Evolutionary conservation across 2,113 vertebrate species (phyloP).

Genomic region (Aphyosemion australe): DNA sequence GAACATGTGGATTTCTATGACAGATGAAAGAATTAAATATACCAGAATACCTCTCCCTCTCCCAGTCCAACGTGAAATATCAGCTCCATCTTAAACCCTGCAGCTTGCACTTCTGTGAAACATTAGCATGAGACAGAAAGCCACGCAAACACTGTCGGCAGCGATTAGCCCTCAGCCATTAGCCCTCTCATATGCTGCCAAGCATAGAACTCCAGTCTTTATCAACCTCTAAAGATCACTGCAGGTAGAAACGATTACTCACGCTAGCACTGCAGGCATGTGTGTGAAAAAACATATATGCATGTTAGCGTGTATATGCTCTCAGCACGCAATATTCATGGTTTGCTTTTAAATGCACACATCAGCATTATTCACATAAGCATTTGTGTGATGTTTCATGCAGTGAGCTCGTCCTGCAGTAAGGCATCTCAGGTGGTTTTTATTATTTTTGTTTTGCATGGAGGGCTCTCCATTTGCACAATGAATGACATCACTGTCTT

Average conservation of each 20-base stretch:
- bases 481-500: slow-evolving; percentile 17
- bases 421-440: neutral
- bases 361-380: neutral
- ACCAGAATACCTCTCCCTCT: no score
- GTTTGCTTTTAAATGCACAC: neutral
- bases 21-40: neutral
- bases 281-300: slow-evolving; percentile 18
- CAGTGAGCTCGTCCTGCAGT: slow-evolving; percentile 10
- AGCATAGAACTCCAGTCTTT: slow-evolving; percentile 58
- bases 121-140: slow-evolving; percentile 49
- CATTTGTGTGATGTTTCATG: neutral
- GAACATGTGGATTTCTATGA: slow-evolving; percentile 19
- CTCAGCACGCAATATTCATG: neutral
- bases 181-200: slow-evolving; percentile 68
- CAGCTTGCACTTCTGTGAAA: slow-evolving; percentile 51
- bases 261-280: slow-evolving; percentile 41
- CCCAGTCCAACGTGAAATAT: slow-evolving; percentile 43
- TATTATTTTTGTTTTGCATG: slow-evolving; percentile 6
- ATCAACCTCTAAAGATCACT: slow-evolving; percentile 60
- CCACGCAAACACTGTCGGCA: slow-evolving; percentile 63
- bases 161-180: slow-evolving; percentile 70
- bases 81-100: slow-evolving; percentile 51
- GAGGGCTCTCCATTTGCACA: slow-evolving; percentile 7
- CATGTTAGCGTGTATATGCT: slow-evolving; percentile 2
- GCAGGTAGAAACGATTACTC: slow-evolving; percentile 75